phyloP scores from a whole-genome alignment of 2,888 invertebrate species.

The Trachelus tabidus region DNA sequence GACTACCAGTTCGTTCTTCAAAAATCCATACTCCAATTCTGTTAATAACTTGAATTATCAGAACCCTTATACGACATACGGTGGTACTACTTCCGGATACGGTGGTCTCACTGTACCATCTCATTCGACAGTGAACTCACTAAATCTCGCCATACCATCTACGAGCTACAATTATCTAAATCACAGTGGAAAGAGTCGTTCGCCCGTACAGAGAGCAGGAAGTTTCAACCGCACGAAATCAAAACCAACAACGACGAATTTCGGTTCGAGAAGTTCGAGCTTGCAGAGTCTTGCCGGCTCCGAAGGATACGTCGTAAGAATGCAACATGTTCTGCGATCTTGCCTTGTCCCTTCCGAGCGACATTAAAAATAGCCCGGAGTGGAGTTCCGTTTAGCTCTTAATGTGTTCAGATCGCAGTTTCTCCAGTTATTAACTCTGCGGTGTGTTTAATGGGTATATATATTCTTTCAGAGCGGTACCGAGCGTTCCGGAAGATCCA shows the following conservation, averaged over 20 bases:
- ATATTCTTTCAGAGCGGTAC: constrained; percentile 78
- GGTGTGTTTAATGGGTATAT: constrained; percentile 7
- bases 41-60: constrained; percentile 66
- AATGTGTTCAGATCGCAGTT: background rate
- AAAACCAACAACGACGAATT: constrained; percentile 42
- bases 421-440: background rate
- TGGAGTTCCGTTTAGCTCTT: background rate
- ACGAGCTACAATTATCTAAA: constrained; percentile 53
- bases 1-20: constrained; percentile 42
- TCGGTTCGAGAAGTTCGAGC: constrained; percentile 62
- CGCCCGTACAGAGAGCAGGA: constrained; percentile 48
- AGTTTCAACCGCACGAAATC: constrained; percentile 55
- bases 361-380: background rate
- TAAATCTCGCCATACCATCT: constrained; percentile 71
- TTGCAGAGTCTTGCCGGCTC: constrained; percentile 69
- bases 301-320: constrained; percentile 87
- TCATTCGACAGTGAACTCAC: constrained; percentile 69
- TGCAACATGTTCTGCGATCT: background rate
- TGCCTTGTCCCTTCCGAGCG: background rate
- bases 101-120: constrained; percentile 76
- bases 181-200: constrained; percentile 34
- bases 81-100: constrained; percentile 75
- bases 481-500: constrained; percentile 74
- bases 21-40: constrained; percentile 62
- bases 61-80: constrained; percentile 70